Evolutionary conservation across 2,113 vertebrate species (phyloP).

Genomic region (Semicossyphus pulcher): DNA sequence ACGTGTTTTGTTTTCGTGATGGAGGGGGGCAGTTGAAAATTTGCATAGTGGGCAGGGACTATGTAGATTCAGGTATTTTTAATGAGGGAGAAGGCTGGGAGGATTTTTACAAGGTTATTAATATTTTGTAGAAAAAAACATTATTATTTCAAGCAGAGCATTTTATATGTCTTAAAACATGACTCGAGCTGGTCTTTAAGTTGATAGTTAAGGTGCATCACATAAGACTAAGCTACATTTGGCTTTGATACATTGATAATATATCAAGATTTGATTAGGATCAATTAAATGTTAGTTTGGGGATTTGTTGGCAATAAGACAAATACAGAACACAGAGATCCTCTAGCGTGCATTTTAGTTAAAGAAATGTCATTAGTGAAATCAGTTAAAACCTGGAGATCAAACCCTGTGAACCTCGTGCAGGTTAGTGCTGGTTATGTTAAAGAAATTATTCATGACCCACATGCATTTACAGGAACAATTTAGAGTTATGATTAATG

Average conservation of each 20-base stretch:
- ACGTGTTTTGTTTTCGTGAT: no score
- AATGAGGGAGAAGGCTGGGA: no score
- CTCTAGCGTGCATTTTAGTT: background rate
- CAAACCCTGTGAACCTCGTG: background rate
- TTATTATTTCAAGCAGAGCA: no score
- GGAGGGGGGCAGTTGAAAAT: no score
- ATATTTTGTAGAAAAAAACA: no score
- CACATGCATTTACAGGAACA: constrained; percentile 28
- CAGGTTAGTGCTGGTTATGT: constrained; percentile 25
- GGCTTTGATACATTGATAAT: background rate
- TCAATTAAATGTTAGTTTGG: background rate
- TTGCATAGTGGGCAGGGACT: no score
- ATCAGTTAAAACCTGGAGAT: background rate
- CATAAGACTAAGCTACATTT: background rate
- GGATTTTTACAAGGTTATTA: no score
- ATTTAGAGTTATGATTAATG: background rate
- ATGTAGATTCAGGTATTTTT: no score
- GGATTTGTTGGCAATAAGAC: constrained; percentile 16
- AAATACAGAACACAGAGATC: background rate
- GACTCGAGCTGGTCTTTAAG: no score
- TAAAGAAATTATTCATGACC: background rate
- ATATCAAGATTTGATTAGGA: background rate
- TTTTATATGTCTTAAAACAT: no score
- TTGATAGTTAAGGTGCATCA: background rate
- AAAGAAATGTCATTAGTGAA: background rate